Evolutionary conservation across 2,113 vertebrate species (phyloP), one percentile per base, ranked within the genome.

Genomic region (Cygnus atratus): DNA sequence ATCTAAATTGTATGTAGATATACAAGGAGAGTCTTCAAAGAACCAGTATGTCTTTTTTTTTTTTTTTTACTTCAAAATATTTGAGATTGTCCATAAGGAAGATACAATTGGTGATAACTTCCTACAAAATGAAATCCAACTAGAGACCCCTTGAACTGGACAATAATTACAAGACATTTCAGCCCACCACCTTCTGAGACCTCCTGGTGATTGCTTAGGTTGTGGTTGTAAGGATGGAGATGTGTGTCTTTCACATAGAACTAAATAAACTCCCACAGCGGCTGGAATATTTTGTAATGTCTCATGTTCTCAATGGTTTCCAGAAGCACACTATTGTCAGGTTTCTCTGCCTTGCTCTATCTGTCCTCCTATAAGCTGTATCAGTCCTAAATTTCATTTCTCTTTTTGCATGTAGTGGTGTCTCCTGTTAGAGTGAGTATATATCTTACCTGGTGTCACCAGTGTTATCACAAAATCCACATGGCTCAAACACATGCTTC

Each of bases 381-480:
- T 71, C 35, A 9, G 2, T 54, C 15, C n/a, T 62, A n/a, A 77
- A 44, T 81, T 84, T 66, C 25, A 8, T 58, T 46, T 12, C 15
- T 70, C n/a, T 91, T 80, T 86, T 90, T 66, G 6, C 39, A 66
- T 4, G 1, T 20, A 18, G 52, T 26, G 4, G 52, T 61, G 24
- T 71, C 48, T 79, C 21, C 55, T 52, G 11, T 8, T 33, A 61
- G 22, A 67, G 74, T 62, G n/a, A 57, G 6, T 11, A 50, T 35
- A 71, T 67, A n/a, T 29, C 24, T 79, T 43, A 25, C 13, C 1
- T 7, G 74, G 18, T 10, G 39, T 24, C 58, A 26, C 6, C 67
- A 46, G 41, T 1, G 0, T 17, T 81, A 55, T 70, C 39, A 52
- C 3, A 3, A 0, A 0, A 46, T 62, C 17, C 26, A 43, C 8